Conservation (phyloP, 2,113 vertebrate genomes). For the Nycticryphes semicollaris region DNA sequence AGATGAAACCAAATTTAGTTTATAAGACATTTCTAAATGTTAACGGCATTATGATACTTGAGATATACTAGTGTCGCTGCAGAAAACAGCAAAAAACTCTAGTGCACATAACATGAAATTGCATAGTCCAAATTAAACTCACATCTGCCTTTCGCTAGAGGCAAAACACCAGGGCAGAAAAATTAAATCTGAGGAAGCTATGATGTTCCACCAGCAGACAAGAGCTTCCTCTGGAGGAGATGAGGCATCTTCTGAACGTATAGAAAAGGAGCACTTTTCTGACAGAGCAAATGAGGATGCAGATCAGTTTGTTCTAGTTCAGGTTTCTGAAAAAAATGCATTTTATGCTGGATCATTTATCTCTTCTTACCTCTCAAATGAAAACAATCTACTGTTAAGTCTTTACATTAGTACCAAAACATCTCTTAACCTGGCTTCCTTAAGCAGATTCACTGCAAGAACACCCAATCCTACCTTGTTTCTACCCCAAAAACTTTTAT, state of each 20-base stretch:
- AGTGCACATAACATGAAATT: background rate
- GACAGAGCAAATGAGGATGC: background rate
- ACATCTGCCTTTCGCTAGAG: slow-evolving; percentile 10
- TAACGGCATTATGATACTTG: background rate
- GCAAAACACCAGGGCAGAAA: slow-evolving; percentile 36
- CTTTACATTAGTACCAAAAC: background rate
- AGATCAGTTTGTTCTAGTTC: background rate
- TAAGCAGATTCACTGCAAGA: background rate
- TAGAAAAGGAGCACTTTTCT: background rate
- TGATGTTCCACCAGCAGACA: background rate
- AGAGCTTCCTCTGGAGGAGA: background rate
- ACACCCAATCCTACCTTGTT: background rate
- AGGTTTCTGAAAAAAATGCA: background rate
- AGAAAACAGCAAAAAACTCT: background rate
- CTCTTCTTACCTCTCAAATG: background rate
- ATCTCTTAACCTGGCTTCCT: background rate
- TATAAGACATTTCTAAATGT: background rate
- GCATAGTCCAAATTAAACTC: slow-evolving; percentile 14
- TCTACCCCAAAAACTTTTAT: background rate
- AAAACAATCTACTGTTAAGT: background rate
- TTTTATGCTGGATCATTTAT: background rate
- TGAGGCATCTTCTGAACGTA: background rate
- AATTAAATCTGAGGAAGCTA: background rate
- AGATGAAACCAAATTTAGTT: background rate
- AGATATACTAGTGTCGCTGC: background rate